Conservation (phyloP, 2,113 vertebrate genomes). For the Gnathonemus longibarbis region DNA sequence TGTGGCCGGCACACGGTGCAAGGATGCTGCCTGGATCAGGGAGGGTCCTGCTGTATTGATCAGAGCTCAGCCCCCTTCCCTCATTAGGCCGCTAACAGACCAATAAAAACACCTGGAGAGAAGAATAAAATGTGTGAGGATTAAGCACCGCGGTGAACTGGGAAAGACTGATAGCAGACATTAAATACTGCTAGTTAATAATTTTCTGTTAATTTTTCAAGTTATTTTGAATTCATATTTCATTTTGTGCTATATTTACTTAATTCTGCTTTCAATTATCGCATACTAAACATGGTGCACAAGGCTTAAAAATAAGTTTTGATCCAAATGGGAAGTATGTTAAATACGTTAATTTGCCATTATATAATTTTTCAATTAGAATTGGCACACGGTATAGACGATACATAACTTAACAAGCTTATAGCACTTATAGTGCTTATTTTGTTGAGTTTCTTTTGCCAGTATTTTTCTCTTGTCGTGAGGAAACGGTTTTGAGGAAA, state of each 20-base stretch:
- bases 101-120: neutral
- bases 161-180: neutral
- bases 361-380: neutral
- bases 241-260: neutral
- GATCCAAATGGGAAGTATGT: neutral
- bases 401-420: neutral
- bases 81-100: neutral
- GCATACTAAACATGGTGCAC: neutral
- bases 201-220: neutral
- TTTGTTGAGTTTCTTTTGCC: neutral
- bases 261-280: neutral
- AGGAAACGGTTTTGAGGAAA: neutral
- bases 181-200: neutral
- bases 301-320: neutral
- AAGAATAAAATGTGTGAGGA: neutral
- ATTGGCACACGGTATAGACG: neutral
- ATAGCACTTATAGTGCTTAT: neutral
- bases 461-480: neutral
- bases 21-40: neutral
- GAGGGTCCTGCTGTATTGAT: neutral
- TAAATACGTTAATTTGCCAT: neutral
- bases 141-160: neutral
- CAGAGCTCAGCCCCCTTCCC: neutral
- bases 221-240: neutral
- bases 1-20: neutral